phyloP scores from a whole-genome alignment of 2,797 vertebrate species.

The Tauraco hartlaubi region DNA sequence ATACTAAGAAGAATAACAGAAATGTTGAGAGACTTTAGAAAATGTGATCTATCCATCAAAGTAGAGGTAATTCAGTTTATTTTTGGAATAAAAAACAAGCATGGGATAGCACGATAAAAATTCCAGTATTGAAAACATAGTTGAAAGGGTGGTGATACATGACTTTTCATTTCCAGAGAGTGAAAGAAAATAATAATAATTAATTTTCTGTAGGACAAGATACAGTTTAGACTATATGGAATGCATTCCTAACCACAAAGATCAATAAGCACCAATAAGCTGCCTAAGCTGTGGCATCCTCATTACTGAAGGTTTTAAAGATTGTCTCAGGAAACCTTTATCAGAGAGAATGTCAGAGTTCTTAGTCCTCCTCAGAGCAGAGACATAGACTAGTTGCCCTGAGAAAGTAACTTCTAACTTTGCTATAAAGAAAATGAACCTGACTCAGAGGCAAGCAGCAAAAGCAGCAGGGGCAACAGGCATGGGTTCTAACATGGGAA shows the following conservation, averaged over 20 bases:
- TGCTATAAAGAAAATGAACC: background rate
- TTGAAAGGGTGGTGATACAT: background rate
- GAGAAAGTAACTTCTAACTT: background rate
- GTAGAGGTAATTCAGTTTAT: constrained; percentile 5
- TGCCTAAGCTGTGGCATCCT: background rate
- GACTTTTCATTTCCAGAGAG: background rate
- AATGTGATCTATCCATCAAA: constrained; percentile 22
- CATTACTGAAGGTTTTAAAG: background rate
- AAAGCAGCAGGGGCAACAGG: background rate
- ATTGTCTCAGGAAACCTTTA: background rate
- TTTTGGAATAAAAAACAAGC: constrained; percentile 13
- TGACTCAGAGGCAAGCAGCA: background rate
- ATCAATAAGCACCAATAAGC: background rate
- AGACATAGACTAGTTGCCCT: background rate
- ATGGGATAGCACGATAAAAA: background rate
- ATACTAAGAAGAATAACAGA: constrained; percentile 6
- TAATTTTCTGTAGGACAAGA: background rate
- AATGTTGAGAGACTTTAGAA: background rate
- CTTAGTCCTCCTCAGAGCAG: background rate
- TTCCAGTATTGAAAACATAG: background rate
- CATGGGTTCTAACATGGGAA: rapidly evolving
- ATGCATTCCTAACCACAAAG: background rate
- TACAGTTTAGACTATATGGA: background rate
- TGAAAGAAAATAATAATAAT: constrained; percentile 7
- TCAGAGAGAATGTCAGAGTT: background rate